Base-by-base conservation (phyloP, 2,113 vertebrate species). In the Rana temporaria region DNA sequence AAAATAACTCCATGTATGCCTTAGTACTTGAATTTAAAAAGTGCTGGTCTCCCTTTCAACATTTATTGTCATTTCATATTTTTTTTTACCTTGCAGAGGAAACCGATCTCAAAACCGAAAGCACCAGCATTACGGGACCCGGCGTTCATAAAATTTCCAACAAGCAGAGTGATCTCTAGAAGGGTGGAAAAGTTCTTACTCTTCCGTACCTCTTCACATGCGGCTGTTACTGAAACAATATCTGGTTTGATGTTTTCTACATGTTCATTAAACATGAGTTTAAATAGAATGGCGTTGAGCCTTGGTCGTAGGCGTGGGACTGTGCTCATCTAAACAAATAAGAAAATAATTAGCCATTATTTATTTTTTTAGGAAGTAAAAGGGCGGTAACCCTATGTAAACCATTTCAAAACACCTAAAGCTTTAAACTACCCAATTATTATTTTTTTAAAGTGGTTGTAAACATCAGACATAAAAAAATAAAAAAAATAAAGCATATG, bases 161-260 rank as follows among this genome's bases (percentile, higher is more conserved):
- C 84, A 0, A 97, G 89, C 56, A 98, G 91, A 52, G 90, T 95
- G 62, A 98, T 86, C 89, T 97, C 86, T 42, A 98, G 89, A 48
- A 97, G 88, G 82, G 84, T 90, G 64, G 93, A 26, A 85, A 98
- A 97, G 85, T 22, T 90, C 81, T 95, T 22, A 22, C 96, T 96
- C 85, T 95, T 92, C 0, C 84, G 90, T 30, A 97, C 74, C 84
- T 98, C 96, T 85, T 98, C 96, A 2, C 96, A 98, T 0, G 96
- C 96, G 0, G 96, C 96, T 0, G 95, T 96, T 79, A 98, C 96
- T 0, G 96, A 93, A 75, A 98, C 96, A 6, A 97, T 93, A 81
- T 98, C 95, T 0, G 96, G 96, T 89, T 98, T 98, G 75, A 98
- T 90, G 84, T 96, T 98, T 88, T 94, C 96, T 57, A 97, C 90